Conservation (phyloP, 2,888 invertebrate genomes). For the Orchesella flavescens region DNA sequence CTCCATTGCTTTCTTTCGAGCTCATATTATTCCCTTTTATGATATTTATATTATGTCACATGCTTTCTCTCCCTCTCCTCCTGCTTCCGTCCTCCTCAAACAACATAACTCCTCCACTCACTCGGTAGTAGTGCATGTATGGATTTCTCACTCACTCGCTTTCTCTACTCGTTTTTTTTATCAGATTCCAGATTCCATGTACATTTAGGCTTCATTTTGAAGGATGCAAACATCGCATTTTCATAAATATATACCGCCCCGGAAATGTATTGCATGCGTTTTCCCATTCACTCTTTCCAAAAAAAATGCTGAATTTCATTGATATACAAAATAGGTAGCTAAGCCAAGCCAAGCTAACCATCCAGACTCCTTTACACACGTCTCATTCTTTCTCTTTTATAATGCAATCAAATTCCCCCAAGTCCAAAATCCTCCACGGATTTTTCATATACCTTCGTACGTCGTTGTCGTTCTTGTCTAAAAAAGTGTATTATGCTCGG, state of each 20-base stretch:
- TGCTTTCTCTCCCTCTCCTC: background rate
- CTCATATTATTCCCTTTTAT: too few relatives aligned
- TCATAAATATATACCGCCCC: slow-evolving; percentile 17
- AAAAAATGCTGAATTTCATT: background rate
- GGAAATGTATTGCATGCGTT: slow-evolving; percentile 25
- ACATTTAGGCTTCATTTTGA: background rate
- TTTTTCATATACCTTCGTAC: too few relatives aligned
- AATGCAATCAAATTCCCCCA: slow-evolving; percentile 16
- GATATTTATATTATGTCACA: slow-evolving; percentile 33
- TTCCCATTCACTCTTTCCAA: background rate
- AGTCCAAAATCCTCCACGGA: background rate
- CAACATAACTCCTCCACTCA: background rate
- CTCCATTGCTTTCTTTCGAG: too few relatives aligned
- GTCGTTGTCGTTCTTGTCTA: too few relatives aligned
- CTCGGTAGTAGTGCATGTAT: background rate
- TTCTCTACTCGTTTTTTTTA: too few relatives aligned
- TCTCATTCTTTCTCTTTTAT: slow-evolving; percentile 9
- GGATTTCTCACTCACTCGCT: background rate
- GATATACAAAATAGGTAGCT: too few relatives aligned
- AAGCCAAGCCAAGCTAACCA: too few relatives aligned
- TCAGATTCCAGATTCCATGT: too few relatives aligned
- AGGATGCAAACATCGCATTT: slow-evolving; percentile 5
- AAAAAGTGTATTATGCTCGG: too few relatives aligned
- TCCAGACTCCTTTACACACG: too few relatives aligned
- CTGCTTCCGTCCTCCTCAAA: background rate